Conservation (phyloP, 2,888 invertebrate species). For the Pristionchus maxplancki region DNA sequence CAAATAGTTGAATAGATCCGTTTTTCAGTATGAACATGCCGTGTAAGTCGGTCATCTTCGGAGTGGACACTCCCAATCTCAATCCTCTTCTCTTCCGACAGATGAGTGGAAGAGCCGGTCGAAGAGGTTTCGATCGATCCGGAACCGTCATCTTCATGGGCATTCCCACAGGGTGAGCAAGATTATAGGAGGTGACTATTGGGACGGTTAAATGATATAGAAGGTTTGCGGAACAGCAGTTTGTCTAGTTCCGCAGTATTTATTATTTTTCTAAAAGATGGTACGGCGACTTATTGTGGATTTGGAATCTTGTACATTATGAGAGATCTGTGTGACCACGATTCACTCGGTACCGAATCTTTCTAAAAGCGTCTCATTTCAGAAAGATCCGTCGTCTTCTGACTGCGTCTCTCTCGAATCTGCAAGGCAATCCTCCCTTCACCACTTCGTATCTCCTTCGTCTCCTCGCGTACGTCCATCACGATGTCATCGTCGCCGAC, state of each 20-base stretch:
- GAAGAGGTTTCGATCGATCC: conserved; percentile 76
- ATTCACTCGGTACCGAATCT: not conserved
- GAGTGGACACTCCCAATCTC: conserved; percentile 72
- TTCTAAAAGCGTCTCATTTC: not conserved
- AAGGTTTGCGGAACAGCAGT: too few species aligned
- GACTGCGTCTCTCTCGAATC: conserved; percentile 74
- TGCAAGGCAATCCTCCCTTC: conserved; percentile 76
- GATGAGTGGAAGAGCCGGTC: conserved; percentile 77
- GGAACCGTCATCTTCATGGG: conserved; percentile 76
- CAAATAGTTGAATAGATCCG: too few species aligned
- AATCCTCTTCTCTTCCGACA: conserved; percentile 76
- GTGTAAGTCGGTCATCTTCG: conserved; percentile 76
- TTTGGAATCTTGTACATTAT: not conserved
- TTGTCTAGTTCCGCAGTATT: too few species aligned
- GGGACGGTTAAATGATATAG: too few species aligned
- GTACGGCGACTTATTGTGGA: not conserved
- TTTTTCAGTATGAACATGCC: conserved; percentile 77
- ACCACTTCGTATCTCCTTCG: conserved; percentile 73
- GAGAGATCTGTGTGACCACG: not conserved
- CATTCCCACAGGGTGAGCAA: conserved; percentile 69
- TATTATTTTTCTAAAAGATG: too few species aligned
- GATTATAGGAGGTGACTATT: too few species aligned
- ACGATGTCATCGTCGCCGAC: conserved; percentile 58
- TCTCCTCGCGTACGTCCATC: conserved; percentile 71
- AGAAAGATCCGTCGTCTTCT: conserved; percentile 76